Base-by-base conservation (phyloP, 2,797 vertebrate species). In the Meda fulgida region DNA sequence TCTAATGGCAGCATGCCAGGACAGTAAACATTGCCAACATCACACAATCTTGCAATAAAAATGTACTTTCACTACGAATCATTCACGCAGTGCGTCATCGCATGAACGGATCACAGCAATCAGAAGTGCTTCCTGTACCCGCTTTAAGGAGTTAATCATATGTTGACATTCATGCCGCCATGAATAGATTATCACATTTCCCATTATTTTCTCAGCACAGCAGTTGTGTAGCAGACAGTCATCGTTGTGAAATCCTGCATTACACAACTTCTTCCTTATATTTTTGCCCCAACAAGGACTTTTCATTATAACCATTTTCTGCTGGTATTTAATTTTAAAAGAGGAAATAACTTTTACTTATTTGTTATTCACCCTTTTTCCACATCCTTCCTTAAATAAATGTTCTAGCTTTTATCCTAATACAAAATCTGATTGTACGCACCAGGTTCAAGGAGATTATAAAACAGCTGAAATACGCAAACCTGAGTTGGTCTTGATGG, bases 1-100 rank as follows among this genome's bases (percentile, higher is more conserved):
- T 58, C 58, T 67, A 38, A 43, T 86, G 84, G 85, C 46, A 78
- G 34, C 46, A 67, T 38, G 80, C 83, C 85, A 43, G 73, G 67
- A 87, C 75, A 73, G 18, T 58, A 66, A 67, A 67, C 10, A 2
- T 43, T 77, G 46, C 43, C n/a, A 69, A 73, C 48, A 21, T 53
- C 65, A 78, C 46, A 58, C 26, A 77, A 71, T 63, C 51, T 43
- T 19, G 23, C 51, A 38, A 58, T 38, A 48, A 75, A 65, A 86
- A 83, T n/a, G 18, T 34, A 70, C 71, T 76, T 86, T 69, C 14
- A 79, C 66, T 71, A 48, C 60, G 14, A 60, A 23, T 77, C 63
- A 55, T 26, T 23, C 21, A 10, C 7, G 16, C 46, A 38, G 8
- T 58, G 65, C 4, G 4, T 55, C 58, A 76, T 21, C 5, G 23